A percentile compares a stretch with the other conserved stretches of the same genome.
Evolutionary conservation across 2,113 vertebrate genomes (phyloP).

Genomic region (Ophiodon elongatus): DNA sequence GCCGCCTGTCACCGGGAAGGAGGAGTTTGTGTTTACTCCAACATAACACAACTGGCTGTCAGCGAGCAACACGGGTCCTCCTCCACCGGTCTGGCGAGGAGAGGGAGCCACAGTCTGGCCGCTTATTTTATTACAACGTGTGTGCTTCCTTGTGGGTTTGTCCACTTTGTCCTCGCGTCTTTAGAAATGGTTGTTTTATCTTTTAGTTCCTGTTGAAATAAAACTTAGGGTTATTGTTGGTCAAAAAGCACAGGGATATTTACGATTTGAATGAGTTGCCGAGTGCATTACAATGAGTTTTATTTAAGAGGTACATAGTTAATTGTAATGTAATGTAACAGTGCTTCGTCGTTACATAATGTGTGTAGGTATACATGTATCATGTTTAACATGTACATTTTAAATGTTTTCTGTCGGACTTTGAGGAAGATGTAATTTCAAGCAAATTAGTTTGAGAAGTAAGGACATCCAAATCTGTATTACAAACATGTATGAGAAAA

Average conservation of each 20-base stretch:
- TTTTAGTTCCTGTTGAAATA: not conserved
- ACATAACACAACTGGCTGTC: conserved; percentile 52
- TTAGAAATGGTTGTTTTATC: not conserved
- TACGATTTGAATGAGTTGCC: not conserved
- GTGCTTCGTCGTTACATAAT: not conserved
- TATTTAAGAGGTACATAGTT: not conserved
- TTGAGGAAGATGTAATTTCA: not conserved
- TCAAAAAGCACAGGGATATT: not conserved
- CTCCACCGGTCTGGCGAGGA: not conserved
- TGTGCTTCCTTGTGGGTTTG: not conserved
- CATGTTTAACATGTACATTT: not conserved
- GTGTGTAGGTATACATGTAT: not conserved
- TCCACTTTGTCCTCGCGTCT: not conserved
- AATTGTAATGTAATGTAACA: not conserved
- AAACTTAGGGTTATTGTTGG: not conserved
- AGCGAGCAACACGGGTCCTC: conserved; percentile 2
- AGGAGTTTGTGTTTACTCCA: conserved; percentile 76
- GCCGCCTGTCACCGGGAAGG: conserved; percentile 75
- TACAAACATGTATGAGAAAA: not conserved
- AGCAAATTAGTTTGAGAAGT: not conserved
- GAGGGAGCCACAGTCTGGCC: conserved; percentile 64
- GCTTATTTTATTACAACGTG: conserved; percentile 21
- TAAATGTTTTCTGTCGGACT: not conserved
- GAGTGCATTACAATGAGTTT: not conserved
- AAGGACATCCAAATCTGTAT: not conserved